A percentile compares a stretch with the other conserved stretches of the same genome.
Evolutionary conservation across 2,888 invertebrate genomes (phyloP).

Genomic region (Maniola hyperantus): DNA sequence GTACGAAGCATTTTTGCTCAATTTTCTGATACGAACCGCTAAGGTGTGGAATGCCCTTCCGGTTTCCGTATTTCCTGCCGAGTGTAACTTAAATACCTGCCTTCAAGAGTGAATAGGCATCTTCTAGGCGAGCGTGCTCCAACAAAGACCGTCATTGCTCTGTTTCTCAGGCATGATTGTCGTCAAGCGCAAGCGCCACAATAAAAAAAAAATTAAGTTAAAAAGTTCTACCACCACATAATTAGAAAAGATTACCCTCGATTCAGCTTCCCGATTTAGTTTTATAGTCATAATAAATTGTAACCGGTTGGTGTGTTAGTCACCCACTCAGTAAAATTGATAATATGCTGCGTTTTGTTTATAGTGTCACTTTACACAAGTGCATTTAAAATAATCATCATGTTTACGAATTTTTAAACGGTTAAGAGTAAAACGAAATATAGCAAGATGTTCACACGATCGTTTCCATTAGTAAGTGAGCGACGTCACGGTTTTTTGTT

Average conservation of each 20-base stretch:
- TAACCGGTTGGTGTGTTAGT: too few relatives aligned
- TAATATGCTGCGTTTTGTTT: neutral
- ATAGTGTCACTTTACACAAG: slow-evolving; percentile 7
- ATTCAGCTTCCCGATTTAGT: neutral
- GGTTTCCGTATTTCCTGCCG: too few relatives aligned
- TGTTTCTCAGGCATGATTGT: too few relatives aligned
- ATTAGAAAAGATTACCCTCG: neutral
- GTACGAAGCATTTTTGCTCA: too few relatives aligned
- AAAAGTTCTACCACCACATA: neutral
- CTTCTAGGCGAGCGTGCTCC: too few relatives aligned
- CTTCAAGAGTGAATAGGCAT: too few relatives aligned
- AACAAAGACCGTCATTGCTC: too few relatives aligned
- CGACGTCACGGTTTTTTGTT: neutral
- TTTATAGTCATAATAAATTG: neutral
- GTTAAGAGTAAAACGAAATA: slow-evolving; percentile 4
- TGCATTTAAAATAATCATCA: slow-evolving; percentile 7
- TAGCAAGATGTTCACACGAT: neutral
- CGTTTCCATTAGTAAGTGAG: neutral
- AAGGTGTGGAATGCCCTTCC: too few relatives aligned
- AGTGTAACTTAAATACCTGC: too few relatives aligned
- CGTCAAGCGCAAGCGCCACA: too few relatives aligned
- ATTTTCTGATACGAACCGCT: too few relatives aligned
- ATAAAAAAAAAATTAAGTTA: too few relatives aligned
- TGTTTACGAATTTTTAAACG: slow-evolving; percentile 1
- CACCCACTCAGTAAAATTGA: neutral